phyloP scores from a whole-genome alignment of 1,140 invertebrate species.

The Dinoponera quadriceps region DNA sequence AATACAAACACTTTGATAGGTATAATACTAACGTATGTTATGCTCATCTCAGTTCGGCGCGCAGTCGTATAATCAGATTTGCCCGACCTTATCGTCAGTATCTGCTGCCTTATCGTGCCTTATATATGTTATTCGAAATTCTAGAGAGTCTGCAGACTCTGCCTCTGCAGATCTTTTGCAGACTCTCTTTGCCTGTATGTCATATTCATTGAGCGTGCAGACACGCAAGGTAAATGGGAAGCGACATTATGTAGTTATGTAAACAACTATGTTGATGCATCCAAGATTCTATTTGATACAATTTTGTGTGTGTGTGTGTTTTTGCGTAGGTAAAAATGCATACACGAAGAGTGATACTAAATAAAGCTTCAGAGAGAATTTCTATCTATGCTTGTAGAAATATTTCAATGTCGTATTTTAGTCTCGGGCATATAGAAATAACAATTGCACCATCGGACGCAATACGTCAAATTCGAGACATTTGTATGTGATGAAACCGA shows the following conservation, averaged over 20 bases:
- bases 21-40: neutral
- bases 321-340: too few species aligned
- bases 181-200: constrained; percentile 3
- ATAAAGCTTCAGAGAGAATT: neutral
- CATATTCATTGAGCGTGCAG: constrained; percentile 30
- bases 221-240: neutral
- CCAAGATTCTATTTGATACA: neutral
- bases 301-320: neutral
- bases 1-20: constrained; percentile 17
- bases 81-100: constrained; percentile 26
- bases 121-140: constrained; percentile 31
- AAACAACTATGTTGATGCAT: constrained; percentile 11
- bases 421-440: constrained; percentile 26
- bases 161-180: too few species aligned
- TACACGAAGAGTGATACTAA: neutral
- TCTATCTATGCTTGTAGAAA: constrained; percentile 38
- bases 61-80: constrained; percentile 10
- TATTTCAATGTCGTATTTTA: constrained; percentile 20
- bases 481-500: constrained; percentile 31
- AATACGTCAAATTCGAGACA: constrained; percentile 35
- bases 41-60: neutral
- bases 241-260: constrained; percentile 14
- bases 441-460: constrained; percentile 28
- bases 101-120: neutral
- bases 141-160: too few species aligned